These are phyloP conservation scores for Genyomyrus donnyi DNA, from an alignment of 2,113 vertebrate genomes.

Conservation along the genomic window DNA sequence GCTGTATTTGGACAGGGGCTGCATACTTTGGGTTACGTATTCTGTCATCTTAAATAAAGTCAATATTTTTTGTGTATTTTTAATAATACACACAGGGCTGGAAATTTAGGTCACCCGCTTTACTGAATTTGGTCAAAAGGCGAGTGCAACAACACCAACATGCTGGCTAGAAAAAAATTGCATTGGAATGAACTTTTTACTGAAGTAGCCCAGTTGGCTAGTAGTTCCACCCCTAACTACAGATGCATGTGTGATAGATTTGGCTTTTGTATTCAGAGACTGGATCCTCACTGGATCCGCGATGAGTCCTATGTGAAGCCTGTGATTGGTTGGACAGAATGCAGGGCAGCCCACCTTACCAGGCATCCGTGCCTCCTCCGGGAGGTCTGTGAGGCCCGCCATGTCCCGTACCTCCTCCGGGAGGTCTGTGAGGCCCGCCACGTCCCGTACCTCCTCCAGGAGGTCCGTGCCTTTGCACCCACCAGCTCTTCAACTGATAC, in stretches of 20 bases:
- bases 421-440: no score
- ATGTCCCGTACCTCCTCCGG: background rate
- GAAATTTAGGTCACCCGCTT: background rate
- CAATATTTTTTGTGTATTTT: background rate
- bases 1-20: background rate
- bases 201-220: background rate
- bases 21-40: background rate
- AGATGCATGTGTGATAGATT: background rate
- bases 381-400: background rate
- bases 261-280: background rate
- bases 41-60: background rate
- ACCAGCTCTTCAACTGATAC: background rate
- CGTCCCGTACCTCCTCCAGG: no score
- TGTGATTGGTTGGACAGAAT: background rate
- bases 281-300: background rate
- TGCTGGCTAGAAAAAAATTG: background rate
- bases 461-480: background rate
- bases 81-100: background rate
- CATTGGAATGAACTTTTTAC: background rate
- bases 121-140: background rate
- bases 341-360: background rate
- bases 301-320: background rate
- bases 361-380: background rate
- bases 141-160: background rate
- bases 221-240: background rate